These are phyloP conservation scores for Rousettus madagascariensis DNA, from an alignment of 2,797 vertebrate genomes.

Conservation along the genomic window DNA sequence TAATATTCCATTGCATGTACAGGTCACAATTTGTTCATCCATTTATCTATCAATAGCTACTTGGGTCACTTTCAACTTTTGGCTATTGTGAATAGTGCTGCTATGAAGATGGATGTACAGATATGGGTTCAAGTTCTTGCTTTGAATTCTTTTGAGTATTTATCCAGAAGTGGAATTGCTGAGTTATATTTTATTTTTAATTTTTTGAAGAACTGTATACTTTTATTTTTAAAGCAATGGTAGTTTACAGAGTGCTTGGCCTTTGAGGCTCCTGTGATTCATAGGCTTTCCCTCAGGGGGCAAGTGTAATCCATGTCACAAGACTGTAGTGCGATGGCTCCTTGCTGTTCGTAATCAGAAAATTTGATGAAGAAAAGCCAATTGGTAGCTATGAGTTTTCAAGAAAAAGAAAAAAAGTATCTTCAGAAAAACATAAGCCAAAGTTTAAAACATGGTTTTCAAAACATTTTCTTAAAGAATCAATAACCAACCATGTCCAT, in stretches of 20 bases:
- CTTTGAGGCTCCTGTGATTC: background rate
- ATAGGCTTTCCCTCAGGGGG: background rate
- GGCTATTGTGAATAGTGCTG: background rate
- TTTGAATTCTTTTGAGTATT: background rate
- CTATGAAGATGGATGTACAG: rapidly evolving
- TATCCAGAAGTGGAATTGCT: background rate
- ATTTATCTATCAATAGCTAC: rapidly evolving
- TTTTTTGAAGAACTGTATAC: background rate
- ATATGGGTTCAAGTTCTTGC: background rate
- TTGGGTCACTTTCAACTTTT: background rate
- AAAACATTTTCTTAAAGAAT: background rate
- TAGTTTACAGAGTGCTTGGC: background rate
- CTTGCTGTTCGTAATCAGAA: background rate
- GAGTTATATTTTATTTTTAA: background rate
- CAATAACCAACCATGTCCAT: rapidly evolving
- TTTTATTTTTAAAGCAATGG: background rate
- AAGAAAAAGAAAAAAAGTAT: background rate
- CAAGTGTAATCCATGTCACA: background rate
- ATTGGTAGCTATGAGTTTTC: background rate
- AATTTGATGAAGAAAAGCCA: background rate
- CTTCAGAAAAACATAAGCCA: background rate
- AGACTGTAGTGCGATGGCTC: background rate
- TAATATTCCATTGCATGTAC: background rate
- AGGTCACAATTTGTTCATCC: background rate
- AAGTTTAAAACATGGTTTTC: background rate